phyloP scores from a whole-genome alignment of 2,113 vertebrate genomes.

The Thamnophis sirtalis region DNA sequence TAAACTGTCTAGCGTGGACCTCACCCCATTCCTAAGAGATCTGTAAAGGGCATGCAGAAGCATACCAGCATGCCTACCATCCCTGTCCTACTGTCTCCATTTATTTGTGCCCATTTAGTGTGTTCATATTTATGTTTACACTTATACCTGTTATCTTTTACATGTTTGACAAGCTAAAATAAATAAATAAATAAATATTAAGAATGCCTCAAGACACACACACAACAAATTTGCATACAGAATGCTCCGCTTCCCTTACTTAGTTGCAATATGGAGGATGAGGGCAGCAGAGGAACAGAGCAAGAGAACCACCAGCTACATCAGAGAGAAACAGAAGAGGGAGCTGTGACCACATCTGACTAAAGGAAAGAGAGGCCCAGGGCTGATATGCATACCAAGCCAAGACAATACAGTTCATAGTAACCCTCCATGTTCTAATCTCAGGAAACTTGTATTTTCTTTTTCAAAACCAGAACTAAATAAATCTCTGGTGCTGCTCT shows the following conservation, averaged over 20 bases:
- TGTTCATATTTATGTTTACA: too few species aligned
- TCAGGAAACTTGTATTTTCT: background rate
- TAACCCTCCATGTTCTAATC: background rate
- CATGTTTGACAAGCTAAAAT: too few species aligned
- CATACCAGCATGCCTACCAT: too few species aligned
- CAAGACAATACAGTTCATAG: background rate
- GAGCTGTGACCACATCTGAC: background rate
- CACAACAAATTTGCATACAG: background rate
- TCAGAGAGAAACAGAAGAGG: constrained; percentile 7
- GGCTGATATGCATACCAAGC: background rate
- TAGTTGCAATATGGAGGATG: background rate
- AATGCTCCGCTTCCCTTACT: background rate
- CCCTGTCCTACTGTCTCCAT: too few species aligned
- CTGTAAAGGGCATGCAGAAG: too few species aligned
- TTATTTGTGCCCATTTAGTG: too few species aligned
- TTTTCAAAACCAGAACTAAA: background rate
- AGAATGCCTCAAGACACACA: too few species aligned
- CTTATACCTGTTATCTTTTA: too few species aligned
- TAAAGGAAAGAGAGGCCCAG: background rate
- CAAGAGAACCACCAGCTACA: background rate
- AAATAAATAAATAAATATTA: too few species aligned
- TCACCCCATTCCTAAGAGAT: too few species aligned
- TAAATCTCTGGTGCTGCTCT: background rate
- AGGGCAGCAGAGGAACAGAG: background rate
- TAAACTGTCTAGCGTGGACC: too few species aligned